Evolutionary conservation across 2,113 vertebrate genomes (phyloP).

Genomic region (Halcyon malimbica): DNA sequence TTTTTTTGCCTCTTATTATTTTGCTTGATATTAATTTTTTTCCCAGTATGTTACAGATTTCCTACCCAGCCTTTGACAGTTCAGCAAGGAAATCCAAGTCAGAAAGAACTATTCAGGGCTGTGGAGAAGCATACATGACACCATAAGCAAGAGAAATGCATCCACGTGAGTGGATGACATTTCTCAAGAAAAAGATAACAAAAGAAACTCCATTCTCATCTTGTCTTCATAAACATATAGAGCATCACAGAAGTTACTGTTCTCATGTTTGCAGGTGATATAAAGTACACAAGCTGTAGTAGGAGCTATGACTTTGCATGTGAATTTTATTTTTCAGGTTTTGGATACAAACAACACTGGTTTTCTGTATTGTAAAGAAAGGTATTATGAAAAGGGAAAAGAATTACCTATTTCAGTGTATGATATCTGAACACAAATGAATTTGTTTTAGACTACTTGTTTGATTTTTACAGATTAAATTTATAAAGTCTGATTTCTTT

Average conservation of each 20-base stretch:
- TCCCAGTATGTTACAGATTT: background rate
- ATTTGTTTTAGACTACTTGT: background rate
- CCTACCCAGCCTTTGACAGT: background rate
- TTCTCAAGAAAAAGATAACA: background rate
- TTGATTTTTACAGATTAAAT: background rate
- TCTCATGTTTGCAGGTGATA: background rate
- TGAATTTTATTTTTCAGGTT: background rate
- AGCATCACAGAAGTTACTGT: background rate
- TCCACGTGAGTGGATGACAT: background rate
- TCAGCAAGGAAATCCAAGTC: background rate
- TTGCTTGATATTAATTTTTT: background rate
- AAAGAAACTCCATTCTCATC: background rate
- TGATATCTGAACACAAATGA: background rate
- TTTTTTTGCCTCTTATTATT: background rate
- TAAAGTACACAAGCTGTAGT: background rate
- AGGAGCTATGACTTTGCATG: background rate
- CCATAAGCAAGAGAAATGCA: background rate
- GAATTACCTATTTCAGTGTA: background rate
- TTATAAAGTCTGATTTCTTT: background rate
- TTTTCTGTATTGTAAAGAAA: background rate
- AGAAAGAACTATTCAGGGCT: background rate
- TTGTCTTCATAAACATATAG: background rate
- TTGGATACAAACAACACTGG: background rate
- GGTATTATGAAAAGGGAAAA: background rate
- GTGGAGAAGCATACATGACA: background rate